Base-by-base conservation (phyloP, 2,888 invertebrate genomes). In the Chrysolina americana region DNA sequence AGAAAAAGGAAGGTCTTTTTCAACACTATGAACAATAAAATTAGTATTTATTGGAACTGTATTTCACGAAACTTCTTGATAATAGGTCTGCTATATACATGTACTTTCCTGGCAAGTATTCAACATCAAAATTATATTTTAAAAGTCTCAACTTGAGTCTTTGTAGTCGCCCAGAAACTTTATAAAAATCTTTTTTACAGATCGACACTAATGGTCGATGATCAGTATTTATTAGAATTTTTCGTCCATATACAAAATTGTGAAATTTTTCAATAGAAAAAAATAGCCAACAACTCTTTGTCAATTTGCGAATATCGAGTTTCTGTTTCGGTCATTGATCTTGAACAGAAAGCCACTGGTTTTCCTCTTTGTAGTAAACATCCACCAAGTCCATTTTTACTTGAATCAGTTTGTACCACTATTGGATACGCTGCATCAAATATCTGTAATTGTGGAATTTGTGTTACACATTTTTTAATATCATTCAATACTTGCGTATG, bases 191-290 rank as follows among this genome's bases (percentile, higher is more conserved):
- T 74, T 78, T 76, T 47, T 76, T n/a, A n/a, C n/a, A n/a, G n/a
- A n/a, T n/a, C n/a, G n/a, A n/a, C n/a, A n/a, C n/a, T n/a, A n/a
- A n/a, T 4, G 85, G 85, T 71, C 83, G 83, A 68, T 86, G 86
- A 75, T 84, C 78, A 21, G 76, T 71, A 17, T 85, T 77, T 1
- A 86, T 79, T 15, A 74, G 48, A 8, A 85, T 64, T 72, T 76
- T 74, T 65, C 79, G 73, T 3, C 84, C 84, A 80, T 81, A 85
- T 6, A 86, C 80, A 76, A 83, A 86, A 70, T 85, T 81, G 81
- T 77, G n/a, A n/a, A 86, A 86, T 68, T 83, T 84, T 41, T 73
- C 65, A 48, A 83, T 81, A 1, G 78, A 81, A 78, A 83, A 85
- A 79, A 65, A 86, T 85, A 2, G 82, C 82, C 21, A 86, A 70